Evolutionary conservation across 2,113 vertebrate species (phyloP).

Genomic region (Sphyrna mokarran): DNA sequence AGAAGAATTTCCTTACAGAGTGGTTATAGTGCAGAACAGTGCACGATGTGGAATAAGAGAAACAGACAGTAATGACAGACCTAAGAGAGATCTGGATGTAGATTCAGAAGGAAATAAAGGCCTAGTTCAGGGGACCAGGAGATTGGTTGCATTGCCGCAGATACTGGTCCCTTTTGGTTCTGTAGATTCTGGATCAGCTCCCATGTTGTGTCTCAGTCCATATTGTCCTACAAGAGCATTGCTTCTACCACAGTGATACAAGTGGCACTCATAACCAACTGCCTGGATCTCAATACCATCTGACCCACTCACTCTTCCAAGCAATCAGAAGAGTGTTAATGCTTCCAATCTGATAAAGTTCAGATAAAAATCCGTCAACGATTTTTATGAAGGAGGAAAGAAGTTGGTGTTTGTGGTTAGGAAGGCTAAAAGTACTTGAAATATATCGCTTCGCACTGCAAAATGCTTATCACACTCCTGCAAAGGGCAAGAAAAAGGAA

Average conservation of each 20-base stretch:
- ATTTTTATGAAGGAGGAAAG: neutral
- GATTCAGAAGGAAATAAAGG: neutral
- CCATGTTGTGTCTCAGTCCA: neutral
- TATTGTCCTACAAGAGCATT: neutral
- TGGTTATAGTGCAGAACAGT: neutral
- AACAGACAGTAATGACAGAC: neutral
- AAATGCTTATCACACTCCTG: neutral
- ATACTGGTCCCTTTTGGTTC: neutral
- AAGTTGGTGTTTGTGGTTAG: neutral
- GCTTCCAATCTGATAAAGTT: neutral
- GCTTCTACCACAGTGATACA: neutral
- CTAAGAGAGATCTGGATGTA: neutral
- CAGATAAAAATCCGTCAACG: neutral
- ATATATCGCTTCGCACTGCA: neutral
- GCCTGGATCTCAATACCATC: neutral
- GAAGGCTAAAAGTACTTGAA: too few relatives aligned
- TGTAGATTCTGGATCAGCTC: neutral
- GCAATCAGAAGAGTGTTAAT: neutral
- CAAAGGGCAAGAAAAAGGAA: neutral
- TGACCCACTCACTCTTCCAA: neutral
- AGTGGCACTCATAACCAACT: neutral
- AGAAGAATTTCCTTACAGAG: neutral
- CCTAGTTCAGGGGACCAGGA: neutral
- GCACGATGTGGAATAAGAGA: neutral
- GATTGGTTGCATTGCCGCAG: neutral